These are phyloP conservation scores for Eleginops maclovinus DNA, from an alignment of 2,113 vertebrate genomes.

Conservation along the genomic window DNA sequence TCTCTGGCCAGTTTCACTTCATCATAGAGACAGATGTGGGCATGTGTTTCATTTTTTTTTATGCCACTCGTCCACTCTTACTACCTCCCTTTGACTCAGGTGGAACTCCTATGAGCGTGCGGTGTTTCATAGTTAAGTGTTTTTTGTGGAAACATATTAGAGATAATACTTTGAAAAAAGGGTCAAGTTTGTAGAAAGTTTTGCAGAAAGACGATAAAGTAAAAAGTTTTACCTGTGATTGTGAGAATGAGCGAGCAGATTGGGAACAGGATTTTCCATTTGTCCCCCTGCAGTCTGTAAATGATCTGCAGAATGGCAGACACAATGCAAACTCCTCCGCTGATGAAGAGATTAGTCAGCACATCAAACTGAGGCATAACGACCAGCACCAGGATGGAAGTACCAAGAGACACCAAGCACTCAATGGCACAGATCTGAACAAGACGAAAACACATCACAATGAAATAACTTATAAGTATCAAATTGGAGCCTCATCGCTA, in stretches of 20 bases:
- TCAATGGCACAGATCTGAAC: conserved; percentile 81
- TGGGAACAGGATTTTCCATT: conserved; percentile 84
- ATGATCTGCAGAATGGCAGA: conserved; percentile 79
- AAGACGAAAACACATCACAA: conserved; percentile 19
- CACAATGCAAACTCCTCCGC: conserved; percentile 82
- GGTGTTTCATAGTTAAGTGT: neutral
- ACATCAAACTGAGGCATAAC: conserved; percentile 87
- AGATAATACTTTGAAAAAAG: too few relatives aligned
- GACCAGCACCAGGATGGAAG: conserved; percentile 80
- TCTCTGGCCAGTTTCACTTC: too few relatives aligned
- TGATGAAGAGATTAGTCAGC: conserved; percentile 85
- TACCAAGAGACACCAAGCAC: conserved; percentile 81
- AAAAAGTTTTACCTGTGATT: conserved; percentile 63
- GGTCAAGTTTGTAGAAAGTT: neutral
- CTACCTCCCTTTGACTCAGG: too few relatives aligned
- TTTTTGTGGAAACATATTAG: too few relatives aligned
- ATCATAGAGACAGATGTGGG: too few relatives aligned
- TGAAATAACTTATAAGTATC: neutral
- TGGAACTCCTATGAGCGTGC: neutral
- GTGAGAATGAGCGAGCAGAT: conserved; percentile 81
- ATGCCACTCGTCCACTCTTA: too few relatives aligned
- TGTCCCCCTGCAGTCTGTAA: conserved; percentile 73
- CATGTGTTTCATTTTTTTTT: too few relatives aligned
- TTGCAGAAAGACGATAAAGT: neutral
- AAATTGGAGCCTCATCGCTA: neutral